These are phyloP conservation scores for Aphelocoma coerulescens DNA, from an alignment of 2,113 vertebrate genomes.

Conservation along the genomic window DNA sequence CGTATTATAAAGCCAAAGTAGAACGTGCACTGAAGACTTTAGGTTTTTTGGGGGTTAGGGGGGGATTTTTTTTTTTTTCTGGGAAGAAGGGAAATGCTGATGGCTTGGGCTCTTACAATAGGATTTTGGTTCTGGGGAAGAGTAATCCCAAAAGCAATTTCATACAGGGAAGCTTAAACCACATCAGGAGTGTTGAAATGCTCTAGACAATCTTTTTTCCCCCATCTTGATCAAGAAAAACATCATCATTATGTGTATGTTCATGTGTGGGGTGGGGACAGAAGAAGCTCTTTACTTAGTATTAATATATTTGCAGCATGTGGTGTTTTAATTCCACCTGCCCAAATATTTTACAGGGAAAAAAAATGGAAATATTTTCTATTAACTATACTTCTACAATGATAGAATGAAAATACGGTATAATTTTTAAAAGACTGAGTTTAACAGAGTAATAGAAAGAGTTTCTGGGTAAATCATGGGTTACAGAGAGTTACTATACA, in stretches of 20 bases:
- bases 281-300: background rate
- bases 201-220: background rate
- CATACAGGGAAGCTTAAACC: background rate
- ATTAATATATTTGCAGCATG: background rate
- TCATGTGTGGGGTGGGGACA: background rate
- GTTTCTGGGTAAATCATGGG: background rate
- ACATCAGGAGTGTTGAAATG: background rate
- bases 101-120: background rate
- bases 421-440: background rate
- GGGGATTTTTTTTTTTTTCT: background rate
- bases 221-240: background rate
- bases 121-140: background rate
- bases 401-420: background rate
- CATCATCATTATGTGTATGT: background rate
- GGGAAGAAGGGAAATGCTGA: background rate
- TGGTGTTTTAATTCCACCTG: background rate
- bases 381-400: background rate
- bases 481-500: background rate
- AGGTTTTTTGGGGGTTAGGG: background rate
- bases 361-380: background rate
- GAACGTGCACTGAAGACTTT: background rate
- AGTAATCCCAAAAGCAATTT: background rate
- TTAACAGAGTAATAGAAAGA: background rate
- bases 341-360: background rate
- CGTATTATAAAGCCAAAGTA: background rate